Conservation (phyloP, 2,888 invertebrate genomes). For the Scelioninae gen. 2 region DNA sequence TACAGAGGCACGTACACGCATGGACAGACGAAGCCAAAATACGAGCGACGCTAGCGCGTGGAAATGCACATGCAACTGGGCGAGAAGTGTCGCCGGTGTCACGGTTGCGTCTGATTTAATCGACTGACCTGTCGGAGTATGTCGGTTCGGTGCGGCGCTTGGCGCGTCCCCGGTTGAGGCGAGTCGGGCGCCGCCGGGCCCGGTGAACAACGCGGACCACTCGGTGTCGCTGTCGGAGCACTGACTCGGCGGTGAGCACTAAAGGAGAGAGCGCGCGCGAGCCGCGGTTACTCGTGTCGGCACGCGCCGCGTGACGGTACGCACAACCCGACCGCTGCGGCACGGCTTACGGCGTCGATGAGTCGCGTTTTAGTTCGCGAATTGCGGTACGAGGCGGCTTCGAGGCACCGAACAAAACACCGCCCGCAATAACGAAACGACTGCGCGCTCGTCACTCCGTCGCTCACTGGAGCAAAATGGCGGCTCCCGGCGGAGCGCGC, state of each 20-base stretch:
- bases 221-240: slow-evolving; percentile 37
- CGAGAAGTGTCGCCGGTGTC: slow-evolving; percentile 30
- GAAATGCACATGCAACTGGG: slow-evolving; percentile 42
- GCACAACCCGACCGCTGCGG: slow-evolving; percentile 19
- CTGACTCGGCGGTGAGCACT: slow-evolving; percentile 29
- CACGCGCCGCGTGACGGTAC: slow-evolving; percentile 31
- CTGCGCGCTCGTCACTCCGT: slow-evolving; percentile 71
- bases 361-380: not conserved
- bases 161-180: slow-evolving; percentile 38
- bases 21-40: slow-evolving; percentile 4
- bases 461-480: slow-evolving; percentile 74
- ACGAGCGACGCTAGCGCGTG: slow-evolving; percentile 38
- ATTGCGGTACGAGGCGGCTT: slow-evolving; percentile 13
- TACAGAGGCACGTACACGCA: slow-evolving; percentile 4
- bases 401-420: slow-evolving; percentile 61
- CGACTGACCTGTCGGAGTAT: slow-evolving; percentile 42
- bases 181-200: slow-evolving; percentile 39
- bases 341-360: slow-evolving; percentile 14
- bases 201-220: slow-evolving; percentile 41
- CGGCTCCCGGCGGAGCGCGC: slow-evolving; percentile 73
- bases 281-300: slow-evolving; percentile 35
- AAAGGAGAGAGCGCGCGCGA: slow-evolving; percentile 29
- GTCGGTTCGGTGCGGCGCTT: slow-evolving; percentile 10
- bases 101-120: not conserved
- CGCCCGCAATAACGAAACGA: slow-evolving; percentile 63